These are phyloP conservation scores for Sebastes kiyomatsui DNA, from an alignment of 2,797 vertebrate genomes.

Conservation along the genomic window DNA sequence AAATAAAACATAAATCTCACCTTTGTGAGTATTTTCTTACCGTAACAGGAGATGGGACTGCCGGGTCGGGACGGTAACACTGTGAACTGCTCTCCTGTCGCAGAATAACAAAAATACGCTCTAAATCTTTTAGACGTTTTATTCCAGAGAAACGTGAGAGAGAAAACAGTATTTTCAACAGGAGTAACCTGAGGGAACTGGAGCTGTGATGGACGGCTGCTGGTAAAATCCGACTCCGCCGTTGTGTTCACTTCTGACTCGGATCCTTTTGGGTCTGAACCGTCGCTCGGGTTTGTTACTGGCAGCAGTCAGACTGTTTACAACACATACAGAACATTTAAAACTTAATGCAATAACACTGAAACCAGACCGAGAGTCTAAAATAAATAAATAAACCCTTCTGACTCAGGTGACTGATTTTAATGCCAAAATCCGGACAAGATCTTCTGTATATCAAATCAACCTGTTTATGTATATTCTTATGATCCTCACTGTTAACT, in stretches of 20 bases:
- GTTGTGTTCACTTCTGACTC: slow-evolving; percentile 66
- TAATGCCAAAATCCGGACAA: not conserved
- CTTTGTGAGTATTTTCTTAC: slow-evolving; percentile 20
- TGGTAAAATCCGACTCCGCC: slow-evolving; percentile 81
- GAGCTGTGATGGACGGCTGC: slow-evolving; percentile 69
- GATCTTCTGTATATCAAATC: not conserved
- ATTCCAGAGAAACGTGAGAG: not conserved
- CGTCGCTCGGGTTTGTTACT: slow-evolving; percentile 83
- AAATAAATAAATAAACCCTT: no score
- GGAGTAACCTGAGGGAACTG: slow-evolving; percentile 81
- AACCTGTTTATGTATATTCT: not conserved
- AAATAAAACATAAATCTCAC: no score
- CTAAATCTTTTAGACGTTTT: not conserved
- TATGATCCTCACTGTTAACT: not conserved
- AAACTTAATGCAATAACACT: not conserved
- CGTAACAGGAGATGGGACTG: slow-evolving; percentile 30
- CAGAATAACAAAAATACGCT: not conserved
- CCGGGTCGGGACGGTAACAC: slow-evolving; percentile 9
- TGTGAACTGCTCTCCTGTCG: slow-evolving; percentile 19
- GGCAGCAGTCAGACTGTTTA: slow-evolving; percentile 82
- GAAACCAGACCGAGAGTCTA: not conserved
- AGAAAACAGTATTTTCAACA: not conserved
- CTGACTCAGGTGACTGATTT: no score
- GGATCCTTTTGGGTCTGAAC: slow-evolving; percentile 80
- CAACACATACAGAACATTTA: not conserved